Evolutionary conservation across 2,888 invertebrate species (phyloP), one percentile per base, ranked within the genome.

Genomic region (Andrena marginata): DNA sequence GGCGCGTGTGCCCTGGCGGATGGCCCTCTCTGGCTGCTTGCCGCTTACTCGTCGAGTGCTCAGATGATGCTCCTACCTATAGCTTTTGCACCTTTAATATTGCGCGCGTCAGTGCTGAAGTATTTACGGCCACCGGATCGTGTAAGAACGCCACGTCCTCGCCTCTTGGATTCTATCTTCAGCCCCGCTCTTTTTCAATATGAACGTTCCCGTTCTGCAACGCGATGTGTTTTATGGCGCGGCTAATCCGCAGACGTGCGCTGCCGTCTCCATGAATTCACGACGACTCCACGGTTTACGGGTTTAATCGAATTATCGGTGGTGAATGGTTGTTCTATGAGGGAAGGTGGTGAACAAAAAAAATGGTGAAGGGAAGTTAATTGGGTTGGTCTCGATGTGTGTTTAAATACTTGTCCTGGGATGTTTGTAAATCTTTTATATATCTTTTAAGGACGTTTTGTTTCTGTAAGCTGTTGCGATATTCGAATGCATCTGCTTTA

Each of bases 81-180:
- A 89, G 88, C 88, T 74, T 82, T 89, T 88, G 90, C 89, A 89
- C 91, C 91, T 92, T 92, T 92, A 92, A 93, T 93, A 92, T 93
- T 92, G 91, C 91, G 86, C 88, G 88, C 89, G 92, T 93, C 92
- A 90, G 86, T 84, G 85, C 83, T 92, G 92, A 92, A 91, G 91
- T 92, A 92, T 92, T 93, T 93, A 93, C 92, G 91, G 88, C 90
- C 88, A 80, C 81, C 72, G 76, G 75, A 79, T 80, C 73, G 85
- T 64, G 64, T 82, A 87, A 87, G 85, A 85, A 80, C 77, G 65
- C 35, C 80, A 42, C 54, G 67, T 49, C 76, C 70, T 71, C 77
- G 69, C 51, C 42, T 48, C 56, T 59, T 67, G 42, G 70, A 56
- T 80, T 56, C 76, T 68, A 80, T 67, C 82, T 63, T 75, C 49